Evolutionary conservation across 2,797 vertebrate species (phyloP), one percentile per base, ranked within the genome.

Genomic region (Gambusia yucatana): DNA sequence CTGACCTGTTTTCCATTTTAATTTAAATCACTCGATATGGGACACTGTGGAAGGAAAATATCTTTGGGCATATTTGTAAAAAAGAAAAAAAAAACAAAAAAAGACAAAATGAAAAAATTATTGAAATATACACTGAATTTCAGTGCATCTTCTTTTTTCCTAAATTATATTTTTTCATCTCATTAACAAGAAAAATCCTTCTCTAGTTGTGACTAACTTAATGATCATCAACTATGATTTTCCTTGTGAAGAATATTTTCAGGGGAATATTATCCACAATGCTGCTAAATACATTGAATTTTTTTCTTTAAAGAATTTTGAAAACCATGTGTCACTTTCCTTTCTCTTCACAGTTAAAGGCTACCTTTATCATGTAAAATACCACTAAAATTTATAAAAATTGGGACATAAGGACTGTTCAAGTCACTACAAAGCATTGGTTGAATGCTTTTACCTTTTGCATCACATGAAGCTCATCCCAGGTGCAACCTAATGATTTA

Each of bases 1-100:
- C 41, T 0, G 9, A 14, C 48, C 7, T 76, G 77, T 67, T 63
- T 52, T 52, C 50, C 13, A 73, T 78, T 82, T 47, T 47, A 78
- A 75, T 2, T 46, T n/a, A 67, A 78, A 73, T 80, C 1, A 11
- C 20, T 52, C 47, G 79, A 81, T 48, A 77, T 74, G 4, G 69
- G 20, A 39, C 22, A n/a, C 22, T 76, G 36, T 73, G 4, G 80
- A 43, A 82, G 20, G 6, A 46, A 77, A 63, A 6, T 59, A 17
- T 28, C 28, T 28, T 14, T 1, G 30, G 17, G 61, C n/a, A 7
- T 46, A 61, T 57, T 30, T 13, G 28, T 14, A 1, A 3, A 33
- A 61, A 16, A 14, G 0, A 13, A 5, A 36, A 36, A 7, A 33
- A 1, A n/a, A 11, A 3, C 25, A 33, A 33, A 33, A 33, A 33